Base-by-base conservation (phyloP, 2,888 invertebrate species). In the Drosophila dives region DNA sequence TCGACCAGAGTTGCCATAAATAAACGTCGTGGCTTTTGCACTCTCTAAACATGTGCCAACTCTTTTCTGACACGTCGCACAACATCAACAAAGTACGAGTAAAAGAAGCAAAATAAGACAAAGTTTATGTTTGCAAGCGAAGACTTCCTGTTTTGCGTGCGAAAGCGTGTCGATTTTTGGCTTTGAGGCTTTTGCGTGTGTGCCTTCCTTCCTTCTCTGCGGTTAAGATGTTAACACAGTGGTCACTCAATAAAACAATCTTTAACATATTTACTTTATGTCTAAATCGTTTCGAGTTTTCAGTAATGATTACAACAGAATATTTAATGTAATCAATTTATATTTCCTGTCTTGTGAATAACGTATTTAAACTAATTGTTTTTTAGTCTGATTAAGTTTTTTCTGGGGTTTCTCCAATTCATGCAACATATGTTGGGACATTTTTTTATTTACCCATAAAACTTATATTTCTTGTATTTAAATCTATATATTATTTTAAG, bases 61-160 rank as follows among this genome's bases (percentile, higher is more conserved):
- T n/a, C 51, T 49, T 56, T 50, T 72, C 74, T 77, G 78, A 74
- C 77, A 77, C 77, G 42, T 70, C 59, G 59, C 65, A 42, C 38
- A 34, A 64, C 33, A 53, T 10, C 15, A 51, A 20, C 1, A 50
- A n/a, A 23, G 23, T 45, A 45, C 8, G 15, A 45, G 45, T 45
- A 23, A 8, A 45, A 45, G 45, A 23, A 15, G 45, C 45, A 55
- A 38, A 29, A 2, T 26, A 53, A 54, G 53, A 36, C 54, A 26
- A 54, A 54, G 26, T 32, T 8, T 40, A 15, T 56, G 40, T 40
- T 40, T 32, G 56, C 40, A 32, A 15, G 20, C 80, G 64, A 75
- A 81, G 74, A 81, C 71, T 86, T 77, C 80, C 78, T 80, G 78
- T 63, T 70, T 66, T 85, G 72, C 72, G 77, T 77, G 77, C 65